These are phyloP conservation scores for Troides aeacus DNA, from an alignment of 2,888 invertebrate genomes.

Conservation along the genomic window DNA sequence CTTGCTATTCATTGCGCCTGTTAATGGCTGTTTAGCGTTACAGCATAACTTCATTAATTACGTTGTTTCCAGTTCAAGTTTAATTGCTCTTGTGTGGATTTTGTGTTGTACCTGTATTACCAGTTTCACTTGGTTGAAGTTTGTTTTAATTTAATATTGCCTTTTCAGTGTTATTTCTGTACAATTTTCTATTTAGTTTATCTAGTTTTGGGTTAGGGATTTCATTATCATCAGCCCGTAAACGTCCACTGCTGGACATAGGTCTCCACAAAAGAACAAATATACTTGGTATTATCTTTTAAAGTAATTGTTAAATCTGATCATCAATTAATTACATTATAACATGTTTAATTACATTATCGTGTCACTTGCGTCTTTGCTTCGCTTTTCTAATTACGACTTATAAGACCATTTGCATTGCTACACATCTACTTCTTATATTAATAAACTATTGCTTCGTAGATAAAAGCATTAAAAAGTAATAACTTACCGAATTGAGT, in stretches of 20 bases:
- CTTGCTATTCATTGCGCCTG: background rate
- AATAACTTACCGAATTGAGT: too few species aligned
- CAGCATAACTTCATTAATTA: background rate
- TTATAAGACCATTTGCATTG: background rate
- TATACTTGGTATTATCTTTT: too few species aligned
- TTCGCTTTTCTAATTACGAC: background rate
- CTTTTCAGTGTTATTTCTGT: background rate
- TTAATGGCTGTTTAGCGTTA: constrained; percentile 5
- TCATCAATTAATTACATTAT: background rate
- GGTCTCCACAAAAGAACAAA: too few species aligned
- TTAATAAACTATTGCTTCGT: background rate
- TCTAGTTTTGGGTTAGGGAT: too few species aligned
- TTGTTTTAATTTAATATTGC: background rate
- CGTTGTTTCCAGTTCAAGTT: constrained; percentile 12
- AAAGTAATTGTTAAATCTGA: background rate
- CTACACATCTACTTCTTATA: background rate
- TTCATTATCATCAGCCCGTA: too few species aligned
- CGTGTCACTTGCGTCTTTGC: background rate
- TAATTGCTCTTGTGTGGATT: constrained; percentile 2
- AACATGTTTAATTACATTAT: background rate
- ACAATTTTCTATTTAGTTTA: background rate
- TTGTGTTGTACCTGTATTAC: background rate
- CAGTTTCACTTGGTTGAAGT: background rate
- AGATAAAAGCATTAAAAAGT: background rate
- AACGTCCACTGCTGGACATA: too few species aligned